Evolutionary conservation across 1,140 invertebrate species (phyloP).

Genomic region (Eupeodes corollae): DNA sequence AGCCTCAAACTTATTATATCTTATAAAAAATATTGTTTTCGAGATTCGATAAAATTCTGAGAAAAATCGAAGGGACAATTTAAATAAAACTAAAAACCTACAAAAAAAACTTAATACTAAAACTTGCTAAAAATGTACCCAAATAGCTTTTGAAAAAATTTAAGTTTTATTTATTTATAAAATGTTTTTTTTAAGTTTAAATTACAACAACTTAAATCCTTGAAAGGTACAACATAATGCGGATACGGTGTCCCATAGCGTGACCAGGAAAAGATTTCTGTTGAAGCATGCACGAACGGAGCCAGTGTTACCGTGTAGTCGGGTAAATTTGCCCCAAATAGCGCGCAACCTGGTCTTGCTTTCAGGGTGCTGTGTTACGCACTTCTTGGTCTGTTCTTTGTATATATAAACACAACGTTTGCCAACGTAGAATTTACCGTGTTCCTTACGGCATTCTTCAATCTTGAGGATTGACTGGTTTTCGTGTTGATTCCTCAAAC

Average conservation of each 20-base stretch:
- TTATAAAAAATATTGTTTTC: too few species aligned
- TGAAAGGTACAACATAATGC: slow-evolving; percentile 71
- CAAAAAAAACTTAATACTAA: too few species aligned
- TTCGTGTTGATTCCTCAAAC: slow-evolving; percentile 93
- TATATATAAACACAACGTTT: slow-evolving; percentile 97
- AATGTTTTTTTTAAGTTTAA: too few species aligned
- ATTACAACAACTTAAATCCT: slow-evolving; percentile 44
- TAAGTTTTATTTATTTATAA: too few species aligned
- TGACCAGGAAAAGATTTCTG: slow-evolving; percentile 88
- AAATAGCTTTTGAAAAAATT: too few species aligned
- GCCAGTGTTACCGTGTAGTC: slow-evolving; percentile 93
- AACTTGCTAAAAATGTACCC: too few species aligned
- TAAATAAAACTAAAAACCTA: too few species aligned
- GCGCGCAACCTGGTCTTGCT: slow-evolving; percentile 81
- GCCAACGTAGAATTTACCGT: slow-evolving; percentile 88
- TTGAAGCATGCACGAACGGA: slow-evolving; percentile 95
- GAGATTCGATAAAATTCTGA: too few species aligned
- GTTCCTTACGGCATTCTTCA: slow-evolving; percentile 49
- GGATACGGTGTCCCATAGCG: slow-evolving; percentile 93
- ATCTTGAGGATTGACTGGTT: slow-evolving; percentile 91
- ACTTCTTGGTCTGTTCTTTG: slow-evolving; percentile 84
- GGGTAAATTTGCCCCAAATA: slow-evolving; percentile 99
- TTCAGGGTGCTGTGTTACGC: slow-evolving; percentile 67
- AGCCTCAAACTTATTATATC: too few species aligned
- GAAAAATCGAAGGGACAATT: too few species aligned